A percentile compares a stretch with the other conserved stretches of the same genome.
Evolutionary conservation across 2,888 invertebrate species (phyloP).

Genomic region (Tenthredo distinguenda): DNA sequence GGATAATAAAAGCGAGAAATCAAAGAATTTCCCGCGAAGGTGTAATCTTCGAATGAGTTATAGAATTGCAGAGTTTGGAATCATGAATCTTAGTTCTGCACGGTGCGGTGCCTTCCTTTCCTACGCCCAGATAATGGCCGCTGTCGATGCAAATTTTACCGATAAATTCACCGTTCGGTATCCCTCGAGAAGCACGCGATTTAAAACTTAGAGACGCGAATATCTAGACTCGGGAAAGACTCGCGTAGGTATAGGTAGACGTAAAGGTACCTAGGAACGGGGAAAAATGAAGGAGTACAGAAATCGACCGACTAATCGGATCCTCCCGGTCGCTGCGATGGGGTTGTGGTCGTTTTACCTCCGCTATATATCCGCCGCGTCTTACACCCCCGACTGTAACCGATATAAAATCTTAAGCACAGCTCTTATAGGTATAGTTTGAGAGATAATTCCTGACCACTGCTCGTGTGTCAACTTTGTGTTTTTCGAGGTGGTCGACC

Average conservation of each 20-base stretch:
- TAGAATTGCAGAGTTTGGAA: slow-evolving; percentile 35
- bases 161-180: slow-evolving; percentile 54
- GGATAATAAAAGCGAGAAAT: slow-evolving; percentile 15
- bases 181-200: slow-evolving; percentile 64
- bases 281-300: slow-evolving; percentile 4
- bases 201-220: slow-evolving; percentile 71
- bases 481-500: not conserved
- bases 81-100: slow-evolving; percentile 32
- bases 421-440: not conserved
- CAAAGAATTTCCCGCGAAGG: not conserved
- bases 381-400: not conserved
- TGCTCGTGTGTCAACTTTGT: not conserved
- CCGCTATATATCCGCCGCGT: not conserved
- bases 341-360: not conserved
- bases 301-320: slow-evolving; percentile 32
- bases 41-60: slow-evolving; percentile 44
- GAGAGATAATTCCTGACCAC: not conserved
- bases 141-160: slow-evolving; percentile 64
- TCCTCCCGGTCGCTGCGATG: not conserved
- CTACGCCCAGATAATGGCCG: slow-evolving; percentile 61
- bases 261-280: slow-evolving; percentile 63
- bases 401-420: not conserved
- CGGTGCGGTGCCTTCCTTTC: slow-evolving; percentile 33
- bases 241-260: slow-evolving; percentile 55
- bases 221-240: slow-evolving; percentile 72